A percentile compares a stretch with the other conserved stretches of the same genome.
Conservation (phyloP, 2,888 invertebrate genomes). For the Amphipyra tragopoginis region DNA sequence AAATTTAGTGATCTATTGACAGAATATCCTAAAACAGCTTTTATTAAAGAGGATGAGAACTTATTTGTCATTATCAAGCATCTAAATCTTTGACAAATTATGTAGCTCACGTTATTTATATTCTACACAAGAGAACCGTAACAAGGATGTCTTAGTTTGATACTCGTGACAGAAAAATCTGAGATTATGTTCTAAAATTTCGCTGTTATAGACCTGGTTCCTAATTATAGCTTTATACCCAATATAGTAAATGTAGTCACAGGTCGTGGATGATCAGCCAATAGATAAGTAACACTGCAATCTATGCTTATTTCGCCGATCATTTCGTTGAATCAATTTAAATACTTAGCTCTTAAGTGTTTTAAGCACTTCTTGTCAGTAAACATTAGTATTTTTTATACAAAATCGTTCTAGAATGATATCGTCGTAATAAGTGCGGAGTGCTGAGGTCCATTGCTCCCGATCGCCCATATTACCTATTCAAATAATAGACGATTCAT, state of each 20-base stretch:
- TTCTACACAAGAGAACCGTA: not conserved
- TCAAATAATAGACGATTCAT: slow-evolving; percentile 79
- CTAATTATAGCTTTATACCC: too few species aligned
- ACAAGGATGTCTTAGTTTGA: too few species aligned
- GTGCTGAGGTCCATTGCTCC: slow-evolving; percentile 64
- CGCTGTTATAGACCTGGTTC: too few species aligned
- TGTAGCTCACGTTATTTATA: not conserved
- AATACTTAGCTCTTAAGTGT: slow-evolving; percentile 29
- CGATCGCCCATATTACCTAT: slow-evolving; percentile 62
- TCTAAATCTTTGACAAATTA: not conserved
- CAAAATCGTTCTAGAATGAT: slow-evolving; percentile 51
- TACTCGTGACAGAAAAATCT: too few species aligned
- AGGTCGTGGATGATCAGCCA: slow-evolving; percentile 14
- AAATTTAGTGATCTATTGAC: slow-evolving; percentile 1
- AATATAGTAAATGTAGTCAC: slow-evolving; percentile 20
- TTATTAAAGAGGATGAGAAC: not conserved
- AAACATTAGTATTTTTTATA: slow-evolving; percentile 55
- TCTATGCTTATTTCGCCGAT: slow-evolving; percentile 21
- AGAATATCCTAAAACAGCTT: not conserved
- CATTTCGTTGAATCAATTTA: slow-evolving; percentile 41
- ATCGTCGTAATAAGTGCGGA: slow-evolving; percentile 55
- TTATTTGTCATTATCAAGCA: not conserved
- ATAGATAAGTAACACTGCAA: slow-evolving; percentile 31
- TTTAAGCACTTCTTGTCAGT: slow-evolving; percentile 34
- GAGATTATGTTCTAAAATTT: too few species aligned